Conservation (phyloP, 2,797 vertebrate genomes). For the Cheirogaleus major region DNA sequence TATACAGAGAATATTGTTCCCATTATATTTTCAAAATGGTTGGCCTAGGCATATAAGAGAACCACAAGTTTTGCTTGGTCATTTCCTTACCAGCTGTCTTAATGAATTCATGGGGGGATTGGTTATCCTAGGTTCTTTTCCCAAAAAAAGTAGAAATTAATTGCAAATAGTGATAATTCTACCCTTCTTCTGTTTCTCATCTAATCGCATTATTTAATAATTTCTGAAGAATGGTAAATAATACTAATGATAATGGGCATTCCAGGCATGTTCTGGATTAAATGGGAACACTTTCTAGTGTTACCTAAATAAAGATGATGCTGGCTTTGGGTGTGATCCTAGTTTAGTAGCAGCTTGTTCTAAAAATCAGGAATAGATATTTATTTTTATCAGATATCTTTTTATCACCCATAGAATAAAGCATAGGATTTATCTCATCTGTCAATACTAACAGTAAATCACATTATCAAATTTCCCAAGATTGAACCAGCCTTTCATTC, state of each 20-base stretch:
- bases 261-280: not conserved
- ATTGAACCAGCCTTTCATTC: slow-evolving; percentile 50
- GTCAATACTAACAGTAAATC: not conserved
- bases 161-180: not conserved
- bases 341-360: not conserved
- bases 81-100: not conserved
- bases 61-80: not conserved
- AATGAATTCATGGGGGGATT: not conserved
- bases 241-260: not conserved
- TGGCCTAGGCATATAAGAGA: not conserved
- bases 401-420: not conserved
- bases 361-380: not conserved
- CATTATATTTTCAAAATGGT: slow-evolving; percentile 1
- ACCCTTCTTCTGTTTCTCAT: not conserved
- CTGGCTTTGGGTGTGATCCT: not conserved
- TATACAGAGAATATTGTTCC: slow-evolving; percentile 15
- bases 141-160: not conserved
- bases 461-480: not conserved
- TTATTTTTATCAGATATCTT: not conserved
- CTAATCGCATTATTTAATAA: not conserved
- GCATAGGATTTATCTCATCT: not conserved
- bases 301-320: not conserved
- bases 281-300: not conserved
- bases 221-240: not conserved
- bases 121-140: not conserved